These are phyloP conservation scores for Lucifuga dentata DNA, from an alignment of 2,113 vertebrate genomes.

Conservation along the genomic window DNA sequence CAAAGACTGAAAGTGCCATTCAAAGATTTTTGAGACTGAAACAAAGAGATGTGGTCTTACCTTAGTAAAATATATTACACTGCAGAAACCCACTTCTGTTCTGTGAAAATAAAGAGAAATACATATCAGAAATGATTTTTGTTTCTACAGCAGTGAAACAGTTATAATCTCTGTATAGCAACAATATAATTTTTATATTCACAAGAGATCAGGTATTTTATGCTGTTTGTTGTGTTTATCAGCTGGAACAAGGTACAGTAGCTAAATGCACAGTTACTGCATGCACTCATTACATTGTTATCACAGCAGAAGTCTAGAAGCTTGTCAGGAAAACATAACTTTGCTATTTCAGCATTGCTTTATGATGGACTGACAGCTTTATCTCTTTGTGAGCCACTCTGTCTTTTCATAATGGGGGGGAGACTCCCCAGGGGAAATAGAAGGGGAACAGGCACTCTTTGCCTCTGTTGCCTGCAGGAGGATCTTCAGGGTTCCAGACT, in stretches of 20 bases:
- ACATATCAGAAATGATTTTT: conserved; percentile 3
- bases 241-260: not conserved
- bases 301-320: not conserved
- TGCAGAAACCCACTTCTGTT: conserved; percentile 48
- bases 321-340: conserved; percentile 38
- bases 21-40: conserved; percentile 24
- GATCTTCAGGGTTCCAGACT: conserved; percentile 62
- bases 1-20: conserved; percentile 12
- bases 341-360: conserved; percentile 26
- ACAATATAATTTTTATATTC: not conserved
- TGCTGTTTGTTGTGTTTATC: conserved; percentile 9
- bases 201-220: conserved; percentile 8
- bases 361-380: conserved; percentile 50
- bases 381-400: conserved; percentile 67
- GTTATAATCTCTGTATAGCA: too few species aligned
- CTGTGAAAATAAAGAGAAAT: conserved; percentile 55
- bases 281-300: not conserved
- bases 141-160: not conserved
- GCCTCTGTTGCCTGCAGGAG: conserved; percentile 65
- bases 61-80: conserved; percentile 70
- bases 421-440: conserved; percentile 52
- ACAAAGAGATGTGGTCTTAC: conserved; percentile 65
- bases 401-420: conserved; percentile 56
- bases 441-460: conserved; percentile 52
- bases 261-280: not conserved